Percentiles rank a stretch among this genome's conserved stretches.
These are phyloP conservation scores for Ashinkailepas kermadecensis DNA, from an alignment of 2,888 invertebrate species.

Conservation along the genomic window DNA sequence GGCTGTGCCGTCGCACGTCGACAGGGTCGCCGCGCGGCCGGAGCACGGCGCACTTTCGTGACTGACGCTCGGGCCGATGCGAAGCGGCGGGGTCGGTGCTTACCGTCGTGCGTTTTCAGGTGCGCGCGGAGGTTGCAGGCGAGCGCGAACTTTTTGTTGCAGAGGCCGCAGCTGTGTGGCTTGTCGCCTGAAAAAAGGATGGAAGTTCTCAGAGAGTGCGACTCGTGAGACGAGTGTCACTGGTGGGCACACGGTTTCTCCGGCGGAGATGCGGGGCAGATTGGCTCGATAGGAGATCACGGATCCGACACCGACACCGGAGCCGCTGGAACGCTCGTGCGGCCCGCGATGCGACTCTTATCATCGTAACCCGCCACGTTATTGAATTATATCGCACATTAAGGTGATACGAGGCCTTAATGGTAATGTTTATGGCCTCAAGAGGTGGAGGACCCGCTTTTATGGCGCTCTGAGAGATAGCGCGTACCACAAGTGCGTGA, in stretches of 20 bases:
- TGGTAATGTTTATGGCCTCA: background rate
- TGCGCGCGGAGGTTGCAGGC: constrained; percentile 65
- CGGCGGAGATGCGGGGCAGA: too few species aligned
- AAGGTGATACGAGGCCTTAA: background rate
- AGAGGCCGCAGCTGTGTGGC: constrained; percentile 61
- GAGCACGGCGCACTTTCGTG: background rate
- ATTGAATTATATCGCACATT: constrained; percentile 18
- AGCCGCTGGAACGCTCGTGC: background rate
- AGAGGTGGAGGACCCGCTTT: background rate
- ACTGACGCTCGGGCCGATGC: background rate
- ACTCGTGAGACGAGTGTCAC: too few species aligned
- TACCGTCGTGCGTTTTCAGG: constrained; percentile 65
- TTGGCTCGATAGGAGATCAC: too few species aligned
- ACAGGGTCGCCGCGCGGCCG: background rate
- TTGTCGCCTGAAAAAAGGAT: constrained; percentile 54
- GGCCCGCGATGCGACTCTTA: background rate
- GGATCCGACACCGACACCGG: background rate
- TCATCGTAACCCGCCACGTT: background rate
- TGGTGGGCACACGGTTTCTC: too few species aligned
- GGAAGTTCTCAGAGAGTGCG: too few species aligned
- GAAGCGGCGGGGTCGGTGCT: constrained; percentile 29
- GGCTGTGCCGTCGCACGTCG: background rate
- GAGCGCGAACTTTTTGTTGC: constrained; percentile 62
- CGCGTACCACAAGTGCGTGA: constrained; percentile 8
- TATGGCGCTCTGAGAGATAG: background rate